Conservation (phyloP, 2,888 invertebrate species). For the Athalia rosae region DNA sequence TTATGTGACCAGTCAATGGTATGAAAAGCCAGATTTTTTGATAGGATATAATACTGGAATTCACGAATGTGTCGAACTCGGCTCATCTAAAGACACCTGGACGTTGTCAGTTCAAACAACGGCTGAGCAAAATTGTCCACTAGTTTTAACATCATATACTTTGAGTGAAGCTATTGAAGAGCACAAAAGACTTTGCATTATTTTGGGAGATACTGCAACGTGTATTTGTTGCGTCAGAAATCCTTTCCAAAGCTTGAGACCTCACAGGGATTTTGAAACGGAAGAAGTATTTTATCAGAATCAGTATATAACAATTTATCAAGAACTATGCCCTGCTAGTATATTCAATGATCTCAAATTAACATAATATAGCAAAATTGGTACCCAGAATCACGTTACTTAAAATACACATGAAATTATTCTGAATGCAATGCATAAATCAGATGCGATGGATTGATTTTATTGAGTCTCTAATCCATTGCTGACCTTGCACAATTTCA, state of each 20-base stretch:
- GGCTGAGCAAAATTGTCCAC: slow-evolving; percentile 59
- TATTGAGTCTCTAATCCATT: background rate
- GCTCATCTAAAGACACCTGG: slow-evolving; percentile 63
- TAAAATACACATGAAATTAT: background rate
- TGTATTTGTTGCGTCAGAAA: slow-evolving; percentile 56
- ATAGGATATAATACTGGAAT: slow-evolving; percentile 65
- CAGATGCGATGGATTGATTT: background rate
- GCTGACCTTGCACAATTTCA: background rate
- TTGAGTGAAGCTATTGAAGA: slow-evolving; percentile 59
- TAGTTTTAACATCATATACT: slow-evolving; percentile 63
- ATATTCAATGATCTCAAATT: slow-evolving; percentile 32
- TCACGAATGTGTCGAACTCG: slow-evolving; percentile 58
- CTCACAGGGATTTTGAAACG: slow-evolving; percentile 64
- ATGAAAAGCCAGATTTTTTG: slow-evolving; percentile 59
- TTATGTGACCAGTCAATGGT: slow-evolving; percentile 54
- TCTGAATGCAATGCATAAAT: background rate
- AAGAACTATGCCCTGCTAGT: slow-evolving; percentile 2
- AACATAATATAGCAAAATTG: slow-evolving; percentile 28
- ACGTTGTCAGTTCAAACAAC: slow-evolving; percentile 55
- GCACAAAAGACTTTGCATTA: slow-evolving; percentile 57
- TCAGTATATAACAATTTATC: slow-evolving; percentile 63
- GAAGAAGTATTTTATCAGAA: slow-evolving; percentile 65
- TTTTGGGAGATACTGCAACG: slow-evolving; percentile 51
- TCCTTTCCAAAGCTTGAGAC: slow-evolving; percentile 63
- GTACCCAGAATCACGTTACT: background rate